Percentiles rank a stretch among this genome's conserved stretches.
phyloP scores from a whole-genome alignment of 53 echinoderm and acorn worm species.

The Crossaster papposus region DNA sequence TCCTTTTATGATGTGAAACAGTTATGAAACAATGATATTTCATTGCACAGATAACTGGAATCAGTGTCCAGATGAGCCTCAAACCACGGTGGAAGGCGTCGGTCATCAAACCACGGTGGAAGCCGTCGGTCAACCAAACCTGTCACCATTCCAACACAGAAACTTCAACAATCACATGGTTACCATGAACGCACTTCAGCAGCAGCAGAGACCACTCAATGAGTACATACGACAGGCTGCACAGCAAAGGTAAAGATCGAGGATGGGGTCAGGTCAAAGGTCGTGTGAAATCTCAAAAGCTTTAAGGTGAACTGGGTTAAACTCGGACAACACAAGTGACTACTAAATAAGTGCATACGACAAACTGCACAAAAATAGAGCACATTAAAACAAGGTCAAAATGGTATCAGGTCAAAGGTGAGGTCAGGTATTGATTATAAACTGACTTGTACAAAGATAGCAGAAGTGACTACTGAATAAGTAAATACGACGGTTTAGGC shows the following conservation, averaged over 20 bases:
- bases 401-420: neutral
- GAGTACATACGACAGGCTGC: conserved; percentile 69
- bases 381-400: conserved; percentile 49
- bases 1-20: too few relatives aligned
- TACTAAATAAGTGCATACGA: conserved; percentile 66
- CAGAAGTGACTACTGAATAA: too few relatives aligned
- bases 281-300: neutral
- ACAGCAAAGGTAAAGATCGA: conserved; percentile 34
- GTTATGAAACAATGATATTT: too few relatives aligned
- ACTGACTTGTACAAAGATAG: too few relatives aligned
- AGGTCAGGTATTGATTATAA: neutral
- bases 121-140: conserved; percentile 30
- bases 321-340: neutral
- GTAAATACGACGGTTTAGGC: too few relatives aligned
- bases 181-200: conserved; percentile 60
- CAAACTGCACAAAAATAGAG: neutral
- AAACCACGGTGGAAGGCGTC: conserved; percentile 50
- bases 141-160: conserved; percentile 71
- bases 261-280: neutral
- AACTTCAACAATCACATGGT: conserved; percentile 68
- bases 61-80: conserved; percentile 61
- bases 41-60: conserved; percentile 69
- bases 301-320: neutral
- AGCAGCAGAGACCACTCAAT: conserved; percentile 58
- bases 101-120: conserved; percentile 58